Evolutionary conservation across 2,888 invertebrate species (phyloP), one percentile per base, ranked within the genome.

Genomic region (Andricus quercusramuli): DNA sequence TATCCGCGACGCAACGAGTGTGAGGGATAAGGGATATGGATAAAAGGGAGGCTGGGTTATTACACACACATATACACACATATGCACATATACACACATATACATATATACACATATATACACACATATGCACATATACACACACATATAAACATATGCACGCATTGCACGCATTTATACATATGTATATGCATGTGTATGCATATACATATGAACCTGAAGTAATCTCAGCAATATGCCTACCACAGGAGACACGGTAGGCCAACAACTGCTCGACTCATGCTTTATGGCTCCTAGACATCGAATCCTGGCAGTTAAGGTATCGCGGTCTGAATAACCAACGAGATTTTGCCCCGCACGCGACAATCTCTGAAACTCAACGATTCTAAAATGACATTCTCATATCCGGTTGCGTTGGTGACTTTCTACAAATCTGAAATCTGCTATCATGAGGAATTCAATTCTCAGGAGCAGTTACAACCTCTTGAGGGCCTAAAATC

Each of bases 181-280:
- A 17, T 17, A 17, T 13, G 11, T 17, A 47, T 17, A 17, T 5
- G 17, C 1, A 47, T 5, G 8, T 17, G 8, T 5, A 4, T 47
- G 1, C 1, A 1, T 5, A 17, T 17, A 5, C 2, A 0, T 15
- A 5, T 15, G 13, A 13, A 62, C 59, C 15, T n/a, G 22, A 25
- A 15, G 87, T 89, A 89, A 90, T 90, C 90, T 90, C 86, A 86
- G 89, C 90, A 90, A 90, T 90, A 90, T 90, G 88, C 86, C 89
- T 86, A 87, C 86, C 85, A 85, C 86, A 86, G 87, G 87, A 84
- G 89, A 88, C 87, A 88, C 86, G 86, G 84, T 83, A 83, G 82
- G 84, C 79, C 47, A 62, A 74, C 56, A 65, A 62, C 65, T 81
- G 79, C 83, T 68, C 83, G 79, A 82, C 83, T 86, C 84, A 88